Evolutionary conservation across 1,140 invertebrate genomes (phyloP).

Genomic region (Leptopilina clavipes): DNA sequence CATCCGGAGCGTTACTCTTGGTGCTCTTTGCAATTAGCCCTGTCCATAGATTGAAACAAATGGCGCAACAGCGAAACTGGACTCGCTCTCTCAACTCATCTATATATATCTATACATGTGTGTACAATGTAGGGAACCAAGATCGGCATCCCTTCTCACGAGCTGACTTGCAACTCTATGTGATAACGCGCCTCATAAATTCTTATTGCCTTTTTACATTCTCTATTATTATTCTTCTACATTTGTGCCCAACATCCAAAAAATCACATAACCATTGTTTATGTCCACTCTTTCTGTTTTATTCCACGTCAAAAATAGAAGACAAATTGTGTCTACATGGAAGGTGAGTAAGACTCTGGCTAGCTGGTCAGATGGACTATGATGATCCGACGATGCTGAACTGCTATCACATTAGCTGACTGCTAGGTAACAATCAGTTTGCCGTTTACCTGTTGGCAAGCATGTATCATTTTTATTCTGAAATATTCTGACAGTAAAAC

Average conservation of each 20-base stretch:
- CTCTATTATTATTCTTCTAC: background rate
- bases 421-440: too few species aligned
- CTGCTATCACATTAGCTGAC: too few species aligned
- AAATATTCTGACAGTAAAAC: too few species aligned
- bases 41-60: slow-evolving; percentile 72
- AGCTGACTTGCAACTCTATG: slow-evolving; percentile 40
- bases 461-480: too few species aligned
- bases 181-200: slow-evolving; percentile 36
- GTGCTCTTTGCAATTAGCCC: slow-evolving; percentile 66
- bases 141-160: slow-evolving; percentile 61
- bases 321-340: too few species aligned
- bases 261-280: too few species aligned
- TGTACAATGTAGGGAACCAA: slow-evolving; percentile 51
- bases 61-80: slow-evolving; percentile 55
- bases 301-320: too few species aligned
- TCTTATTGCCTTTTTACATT: slow-evolving; percentile 26
- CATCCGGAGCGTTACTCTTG: slow-evolving; percentile 52
- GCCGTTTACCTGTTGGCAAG: too few species aligned
- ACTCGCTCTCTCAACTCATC: slow-evolving; percentile 33
- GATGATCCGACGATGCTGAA: too few species aligned
- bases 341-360: too few species aligned
- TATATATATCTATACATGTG: background rate
- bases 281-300: too few species aligned
- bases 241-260: background rate
- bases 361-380: too few species aligned